These are phyloP conservation scores for Notamacropus eugenii DNA, from an alignment of 2,797 vertebrate species.

Conservation along the genomic window DNA sequence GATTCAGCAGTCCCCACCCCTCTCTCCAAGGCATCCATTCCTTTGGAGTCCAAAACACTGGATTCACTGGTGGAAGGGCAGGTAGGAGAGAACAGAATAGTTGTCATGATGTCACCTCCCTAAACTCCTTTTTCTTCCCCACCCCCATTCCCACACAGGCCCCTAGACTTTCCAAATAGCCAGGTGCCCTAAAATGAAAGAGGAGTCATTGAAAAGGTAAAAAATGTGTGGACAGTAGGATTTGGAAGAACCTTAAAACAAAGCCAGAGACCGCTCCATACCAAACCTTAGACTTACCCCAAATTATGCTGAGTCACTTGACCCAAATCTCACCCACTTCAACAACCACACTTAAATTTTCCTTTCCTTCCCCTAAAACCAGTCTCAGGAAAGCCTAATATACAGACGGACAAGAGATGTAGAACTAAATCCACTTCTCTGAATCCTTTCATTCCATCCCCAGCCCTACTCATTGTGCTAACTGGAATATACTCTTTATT, in stretches of 20 bases:
- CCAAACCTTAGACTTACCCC: neutral
- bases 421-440: constrained; percentile 1
- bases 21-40: neutral
- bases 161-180: too few relatives aligned
- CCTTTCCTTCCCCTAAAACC: neutral
- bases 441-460: neutral
- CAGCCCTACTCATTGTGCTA: neutral
- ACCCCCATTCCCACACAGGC: neutral
- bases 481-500: neutral
- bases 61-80: constrained; percentile 78
- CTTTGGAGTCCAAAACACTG: constrained; percentile 76
- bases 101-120: neutral
- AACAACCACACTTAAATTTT: constrained; percentile 2
- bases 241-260: too few relatives aligned
- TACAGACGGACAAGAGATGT: neutral
- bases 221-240: neutral
- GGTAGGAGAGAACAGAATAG: neutral
- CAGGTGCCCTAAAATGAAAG: too few relatives aligned
- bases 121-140: neutral
- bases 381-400: neutral
- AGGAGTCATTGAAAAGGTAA: neutral
- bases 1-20: too few relatives aligned
- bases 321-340: constrained; percentile 12
- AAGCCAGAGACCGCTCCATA: neutral
- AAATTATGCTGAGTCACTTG: neutral